phyloP scores from a whole-genome alignment of 2,888 invertebrate genomes.

The Aphidius colemani region DNA sequence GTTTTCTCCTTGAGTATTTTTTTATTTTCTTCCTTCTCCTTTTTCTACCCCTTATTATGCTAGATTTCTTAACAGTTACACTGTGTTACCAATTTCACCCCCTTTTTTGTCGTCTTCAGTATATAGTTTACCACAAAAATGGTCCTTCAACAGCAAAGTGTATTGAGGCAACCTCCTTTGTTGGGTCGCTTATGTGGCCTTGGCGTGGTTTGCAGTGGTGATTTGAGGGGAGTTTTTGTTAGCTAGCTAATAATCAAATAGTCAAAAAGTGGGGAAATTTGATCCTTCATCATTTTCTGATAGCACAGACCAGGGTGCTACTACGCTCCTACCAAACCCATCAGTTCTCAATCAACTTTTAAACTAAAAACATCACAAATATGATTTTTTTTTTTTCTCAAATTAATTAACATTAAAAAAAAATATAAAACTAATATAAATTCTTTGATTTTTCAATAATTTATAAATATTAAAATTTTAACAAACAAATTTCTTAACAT shows the following conservation, averaged over 20 bases:
- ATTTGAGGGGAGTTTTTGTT: conserved; percentile 10
- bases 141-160: conserved; percentile 9
- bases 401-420: no score
- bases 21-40: conserved; percentile 14
- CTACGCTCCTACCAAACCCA: conserved; percentile 32
- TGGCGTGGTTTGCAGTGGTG: conserved; percentile 21
- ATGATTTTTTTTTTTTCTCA: neutral
- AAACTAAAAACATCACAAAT: conserved; percentile 32
- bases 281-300: conserved; percentile 8
- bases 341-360: conserved; percentile 38
- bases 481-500: no score
- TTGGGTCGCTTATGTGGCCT: conserved; percentile 18
- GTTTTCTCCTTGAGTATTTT: conserved; percentile 7
- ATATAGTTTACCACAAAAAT: neutral
- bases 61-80: conserved; percentile 4
- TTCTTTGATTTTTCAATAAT: no score
- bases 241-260: neutral
- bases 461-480: no score
- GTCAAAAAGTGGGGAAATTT: neutral
- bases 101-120: conserved; percentile 8
- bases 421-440: no score
- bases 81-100: neutral
- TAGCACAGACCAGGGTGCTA: conserved; percentile 33
- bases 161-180: conserved; percentile 7
- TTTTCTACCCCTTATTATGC: conserved; percentile 15